Conservation (phyloP, 2,888 invertebrate species). For the Pristionchus exspectatus region DNA sequence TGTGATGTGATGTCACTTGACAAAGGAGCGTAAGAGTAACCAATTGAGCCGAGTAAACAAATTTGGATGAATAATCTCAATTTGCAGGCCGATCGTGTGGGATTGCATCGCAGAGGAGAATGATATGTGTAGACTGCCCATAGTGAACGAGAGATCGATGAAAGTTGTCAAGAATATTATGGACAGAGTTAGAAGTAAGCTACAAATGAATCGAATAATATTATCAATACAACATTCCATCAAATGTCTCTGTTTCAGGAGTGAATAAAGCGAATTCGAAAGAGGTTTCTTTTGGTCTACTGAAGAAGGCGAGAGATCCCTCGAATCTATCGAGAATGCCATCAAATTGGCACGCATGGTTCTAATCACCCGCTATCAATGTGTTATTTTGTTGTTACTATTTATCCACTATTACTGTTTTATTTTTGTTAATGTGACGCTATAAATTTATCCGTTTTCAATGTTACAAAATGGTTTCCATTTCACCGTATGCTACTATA, state of each 20-base stretch:
- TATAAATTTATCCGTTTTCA: too few species aligned
- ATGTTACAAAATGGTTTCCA: too few species aligned
- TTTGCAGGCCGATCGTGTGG: constrained; percentile 35
- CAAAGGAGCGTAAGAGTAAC: too few species aligned
- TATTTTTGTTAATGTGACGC: too few species aligned
- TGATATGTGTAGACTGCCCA: background rate
- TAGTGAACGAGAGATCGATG: constrained; percentile 5
- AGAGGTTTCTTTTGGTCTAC: background rate
- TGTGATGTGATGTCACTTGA: background rate
- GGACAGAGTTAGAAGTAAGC: constrained; percentile 16
- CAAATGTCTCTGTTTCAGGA: background rate
- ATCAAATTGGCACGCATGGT: constrained; percentile 37
- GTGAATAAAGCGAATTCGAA: background rate
- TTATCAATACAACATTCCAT: background rate
- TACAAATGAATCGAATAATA: background rate
- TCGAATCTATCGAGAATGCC: constrained; percentile 47
- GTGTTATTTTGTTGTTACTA: too few species aligned
- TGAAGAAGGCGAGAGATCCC: constrained; percentile 11
- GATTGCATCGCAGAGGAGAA: constrained; percentile 8
- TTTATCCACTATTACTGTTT: too few species aligned
- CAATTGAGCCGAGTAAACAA: background rate
- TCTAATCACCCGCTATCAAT: background rate
- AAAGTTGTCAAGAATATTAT: background rate
- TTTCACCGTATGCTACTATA: too few species aligned
- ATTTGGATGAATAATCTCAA: background rate